These are phyloP conservation scores for Cliona cf. orientalis DNA, from an alignment of 37 sponge, comb jelly and placozoan genomes.

Conservation along the genomic window DNA sequence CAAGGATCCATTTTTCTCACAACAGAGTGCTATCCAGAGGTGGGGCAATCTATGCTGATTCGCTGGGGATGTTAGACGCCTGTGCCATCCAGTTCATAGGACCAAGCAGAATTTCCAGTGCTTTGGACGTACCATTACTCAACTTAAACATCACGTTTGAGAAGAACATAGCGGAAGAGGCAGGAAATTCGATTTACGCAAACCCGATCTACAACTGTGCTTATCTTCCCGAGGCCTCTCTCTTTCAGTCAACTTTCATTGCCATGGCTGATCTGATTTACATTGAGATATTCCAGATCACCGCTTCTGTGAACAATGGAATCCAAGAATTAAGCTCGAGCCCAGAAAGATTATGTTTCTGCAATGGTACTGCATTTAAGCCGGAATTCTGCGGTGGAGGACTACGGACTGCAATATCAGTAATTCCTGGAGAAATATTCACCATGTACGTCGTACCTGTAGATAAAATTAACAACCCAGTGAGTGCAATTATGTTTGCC, in stretches of 20 bases:
- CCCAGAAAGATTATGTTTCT: conserved; percentile 3
- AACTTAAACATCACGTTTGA: conserved; percentile 16
- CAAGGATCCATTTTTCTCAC: not conserved
- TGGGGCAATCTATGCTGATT: conserved; percentile 46
- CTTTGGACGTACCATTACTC: not conserved
- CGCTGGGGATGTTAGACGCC: conserved; percentile 11
- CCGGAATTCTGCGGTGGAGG: not conserved
- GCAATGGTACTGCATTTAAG: not conserved
- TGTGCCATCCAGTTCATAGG: conserved; percentile 29
- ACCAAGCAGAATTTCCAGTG: not conserved
- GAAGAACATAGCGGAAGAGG: conserved; percentile 15
- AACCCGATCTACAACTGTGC: conserved; percentile 45
- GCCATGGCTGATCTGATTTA: not conserved
- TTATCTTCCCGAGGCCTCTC: conserved; percentile 32
- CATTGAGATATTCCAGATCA: conserved; percentile 2
- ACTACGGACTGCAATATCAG: not conserved
- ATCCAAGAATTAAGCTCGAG: conserved; percentile 1
- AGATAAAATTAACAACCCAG: not conserved
- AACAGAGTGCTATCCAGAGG: conserved; percentile 18
- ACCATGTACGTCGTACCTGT: not conserved
- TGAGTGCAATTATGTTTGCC: conserved; percentile 15
- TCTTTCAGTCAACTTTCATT: not conserved
- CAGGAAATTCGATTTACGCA: conserved; percentile 51
- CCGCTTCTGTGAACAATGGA: conserved; percentile 1
- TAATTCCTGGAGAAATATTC: conserved; percentile 28